Conservation (phyloP, 2,797 vertebrate species). For the Poeciliopsis turneri region DNA sequence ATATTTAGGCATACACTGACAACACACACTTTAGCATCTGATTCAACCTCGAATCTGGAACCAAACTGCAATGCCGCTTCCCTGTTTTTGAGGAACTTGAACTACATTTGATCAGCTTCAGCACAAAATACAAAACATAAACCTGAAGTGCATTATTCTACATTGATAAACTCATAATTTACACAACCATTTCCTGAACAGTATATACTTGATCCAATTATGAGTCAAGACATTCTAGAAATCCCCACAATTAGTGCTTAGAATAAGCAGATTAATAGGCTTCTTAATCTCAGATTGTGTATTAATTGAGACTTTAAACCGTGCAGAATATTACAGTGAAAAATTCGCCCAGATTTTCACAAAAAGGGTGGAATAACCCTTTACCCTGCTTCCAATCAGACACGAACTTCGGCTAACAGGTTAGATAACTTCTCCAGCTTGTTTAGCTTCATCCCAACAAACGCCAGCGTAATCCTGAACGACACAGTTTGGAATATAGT, state of each 20-base stretch:
- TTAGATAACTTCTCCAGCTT: background rate
- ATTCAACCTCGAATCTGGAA: background rate
- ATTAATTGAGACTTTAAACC: background rate
- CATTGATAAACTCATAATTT: background rate
- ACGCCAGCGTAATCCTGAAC: background rate
- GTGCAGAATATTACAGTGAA: background rate
- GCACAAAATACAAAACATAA: background rate
- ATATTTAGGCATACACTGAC: background rate
- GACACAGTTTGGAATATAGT: background rate
- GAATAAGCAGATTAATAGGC: background rate
- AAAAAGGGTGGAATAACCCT: background rate
- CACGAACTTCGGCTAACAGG: background rate
- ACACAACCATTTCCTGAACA: background rate
- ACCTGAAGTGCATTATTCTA: background rate
- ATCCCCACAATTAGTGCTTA: background rate
- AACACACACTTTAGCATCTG: background rate
- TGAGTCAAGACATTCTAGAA: background rate
- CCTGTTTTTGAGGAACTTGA: background rate
- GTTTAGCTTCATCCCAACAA: background rate
- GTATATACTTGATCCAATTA: background rate
- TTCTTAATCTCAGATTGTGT: background rate
- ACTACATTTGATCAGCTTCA: background rate
- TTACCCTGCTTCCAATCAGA: background rate
- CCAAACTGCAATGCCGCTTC: background rate
- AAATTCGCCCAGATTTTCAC: background rate